Conservation (phyloP, 2,113 vertebrate species). For the Speoplatyrhinus poulsoni region DNA sequence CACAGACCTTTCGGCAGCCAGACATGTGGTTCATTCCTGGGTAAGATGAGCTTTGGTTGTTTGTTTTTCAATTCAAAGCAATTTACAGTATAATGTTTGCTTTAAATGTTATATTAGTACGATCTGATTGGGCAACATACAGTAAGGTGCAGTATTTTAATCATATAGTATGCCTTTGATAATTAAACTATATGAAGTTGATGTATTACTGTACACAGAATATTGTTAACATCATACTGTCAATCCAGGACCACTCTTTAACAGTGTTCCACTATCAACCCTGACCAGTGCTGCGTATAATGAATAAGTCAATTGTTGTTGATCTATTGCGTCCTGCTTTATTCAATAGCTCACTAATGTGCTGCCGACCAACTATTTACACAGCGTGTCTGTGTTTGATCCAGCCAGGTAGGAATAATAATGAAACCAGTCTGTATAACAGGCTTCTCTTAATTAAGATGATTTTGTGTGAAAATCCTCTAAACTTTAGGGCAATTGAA, state of each 20-base stretch:
- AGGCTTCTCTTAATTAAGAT: neutral
- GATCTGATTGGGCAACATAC: too few species aligned
- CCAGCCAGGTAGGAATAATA: constrained; percentile 52
- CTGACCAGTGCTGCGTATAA: too few species aligned
- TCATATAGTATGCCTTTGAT: too few species aligned
- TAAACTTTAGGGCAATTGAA: neutral
- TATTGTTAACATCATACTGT: too few species aligned
- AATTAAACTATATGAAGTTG: too few species aligned
- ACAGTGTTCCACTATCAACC: too few species aligned
- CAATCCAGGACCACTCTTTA: too few species aligned
- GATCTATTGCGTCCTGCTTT: constrained; percentile 23
- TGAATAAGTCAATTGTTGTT: neutral
- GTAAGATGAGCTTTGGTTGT: constrained; percentile 37
- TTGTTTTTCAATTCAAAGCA: too few species aligned
- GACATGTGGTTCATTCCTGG: constrained; percentile 61
- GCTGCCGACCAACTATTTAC: constrained; percentile 39
- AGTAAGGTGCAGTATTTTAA: too few species aligned
- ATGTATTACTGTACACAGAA: too few species aligned
- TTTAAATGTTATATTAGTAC: too few species aligned
- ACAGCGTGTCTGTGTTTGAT: constrained; percentile 52
- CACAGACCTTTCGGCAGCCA: constrained; percentile 41
- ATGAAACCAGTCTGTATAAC: neutral
- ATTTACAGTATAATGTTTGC: too few species aligned
- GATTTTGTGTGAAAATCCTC: neutral
- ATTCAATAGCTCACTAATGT: constrained; percentile 48